phyloP scores from a whole-genome alignment of 2,888 invertebrate genomes.

The Mycogona germanica region DNA sequence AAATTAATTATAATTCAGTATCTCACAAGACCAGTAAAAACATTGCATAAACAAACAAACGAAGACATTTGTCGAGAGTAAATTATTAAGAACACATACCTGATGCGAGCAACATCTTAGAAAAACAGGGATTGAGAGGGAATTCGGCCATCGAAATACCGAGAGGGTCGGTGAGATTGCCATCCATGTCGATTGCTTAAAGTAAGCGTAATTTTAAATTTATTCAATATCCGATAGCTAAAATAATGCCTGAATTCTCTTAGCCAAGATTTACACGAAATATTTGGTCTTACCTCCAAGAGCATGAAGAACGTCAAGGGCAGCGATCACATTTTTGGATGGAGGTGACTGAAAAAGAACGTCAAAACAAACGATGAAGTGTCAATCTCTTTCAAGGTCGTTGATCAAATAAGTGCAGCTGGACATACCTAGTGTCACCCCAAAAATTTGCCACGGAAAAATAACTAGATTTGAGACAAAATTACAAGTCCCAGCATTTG shows the following conservation, averaged over 20 bases:
- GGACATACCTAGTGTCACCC: no score
- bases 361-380: conserved; percentile 7
- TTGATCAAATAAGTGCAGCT: no score
- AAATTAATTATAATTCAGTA: no score
- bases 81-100: no score
- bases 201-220: conserved; percentile 8
- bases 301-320: conserved; percentile 77
- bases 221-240: neutral
- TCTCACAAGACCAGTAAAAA: no score
- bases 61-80: neutral
- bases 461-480: no score
- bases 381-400: neutral
- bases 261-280: no score
- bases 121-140: conserved; percentile 73
- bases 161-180: conserved; percentile 58
- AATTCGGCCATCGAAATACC: conserved; percentile 85
- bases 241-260: no score
- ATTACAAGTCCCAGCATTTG: no score
- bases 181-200: conserved; percentile 60
- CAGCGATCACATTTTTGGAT: conserved; percentile 67
- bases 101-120: conserved; percentile 68
- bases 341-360: conserved; percentile 58
- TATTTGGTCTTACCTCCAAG: conserved; percentile 43
- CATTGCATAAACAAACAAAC: no score
- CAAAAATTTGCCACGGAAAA: no score